Conservation (phyloP, 2,888 invertebrate genomes). For the Criorhina ranunculi region DNA sequence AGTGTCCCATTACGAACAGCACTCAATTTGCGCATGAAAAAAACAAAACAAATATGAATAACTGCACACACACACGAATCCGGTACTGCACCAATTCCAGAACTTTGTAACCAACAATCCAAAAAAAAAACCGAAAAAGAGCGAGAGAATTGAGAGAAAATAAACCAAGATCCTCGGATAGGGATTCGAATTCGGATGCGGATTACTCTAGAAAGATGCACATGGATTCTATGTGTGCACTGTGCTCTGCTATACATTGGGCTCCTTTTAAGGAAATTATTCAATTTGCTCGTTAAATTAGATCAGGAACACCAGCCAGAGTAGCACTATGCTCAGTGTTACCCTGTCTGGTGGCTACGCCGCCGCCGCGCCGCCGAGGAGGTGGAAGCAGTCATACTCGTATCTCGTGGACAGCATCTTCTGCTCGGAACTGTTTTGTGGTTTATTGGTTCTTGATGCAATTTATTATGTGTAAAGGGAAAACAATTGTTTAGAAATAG, state of each 20-base stretch:
- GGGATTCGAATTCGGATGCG: conserved; percentile 49
- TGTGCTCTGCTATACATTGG: conserved; percentile 27
- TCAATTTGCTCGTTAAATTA: conserved; percentile 81
- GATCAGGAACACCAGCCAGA: conserved; percentile 77
- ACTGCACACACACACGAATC: conserved; percentile 20
- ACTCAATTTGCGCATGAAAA: conserved; percentile 63
- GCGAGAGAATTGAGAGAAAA: conserved; percentile 21
- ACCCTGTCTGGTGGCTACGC: conserved; percentile 10
- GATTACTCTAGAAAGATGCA: conserved; percentile 36
- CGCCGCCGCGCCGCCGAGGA: conserved; percentile 10
- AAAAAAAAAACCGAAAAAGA: conserved; percentile 56
- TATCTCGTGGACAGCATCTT: conserved; percentile 62
- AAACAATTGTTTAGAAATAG: conserved; percentile 17
- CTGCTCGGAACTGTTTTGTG: conserved; percentile 58
- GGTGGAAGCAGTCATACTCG: conserved; percentile 16
- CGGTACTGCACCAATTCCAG: conserved; percentile 50
- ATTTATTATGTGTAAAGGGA: conserved; percentile 66
- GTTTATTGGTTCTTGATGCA: conserved; percentile 70
- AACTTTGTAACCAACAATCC: conserved; percentile 36
- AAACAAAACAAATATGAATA: conserved; percentile 59
- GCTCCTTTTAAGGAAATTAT: conserved; percentile 80
- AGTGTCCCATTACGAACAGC: conserved; percentile 53
- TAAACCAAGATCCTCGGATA: conserved; percentile 52
- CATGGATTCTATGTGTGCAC: conserved; percentile 1
- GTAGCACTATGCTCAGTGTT: conserved; percentile 15